Base-by-base conservation (phyloP, 2,797 vertebrate genomes). In the Rhabdomys pumilio region DNA sequence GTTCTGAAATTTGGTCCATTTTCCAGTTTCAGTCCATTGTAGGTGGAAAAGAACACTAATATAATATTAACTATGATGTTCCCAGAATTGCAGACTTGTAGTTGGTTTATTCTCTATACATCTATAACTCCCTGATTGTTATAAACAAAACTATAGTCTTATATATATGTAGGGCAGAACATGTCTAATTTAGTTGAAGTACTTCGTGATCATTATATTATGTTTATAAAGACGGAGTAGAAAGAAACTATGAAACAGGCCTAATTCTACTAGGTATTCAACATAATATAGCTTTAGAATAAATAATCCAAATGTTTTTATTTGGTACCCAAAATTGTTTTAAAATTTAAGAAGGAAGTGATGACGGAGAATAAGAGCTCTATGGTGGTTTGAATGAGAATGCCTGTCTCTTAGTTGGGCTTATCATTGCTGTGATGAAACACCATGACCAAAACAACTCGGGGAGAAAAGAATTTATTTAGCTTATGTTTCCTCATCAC, bases 91-190 rank as follows among this genome's bases (percentile, higher is more conserved):
- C 61, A 2, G 7, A 9, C 44, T 61, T 63, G 79, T 29, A 59
- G 13, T 88, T 96, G 44, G 65, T 88, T 90, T 88, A 50, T 90
- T 95, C 53, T 55, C 5, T 86, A 76, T 50, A 73, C 67, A 82
- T 89, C 57, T 61, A 31, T 88, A 15, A 55, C 61, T 59, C 83
- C 38, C 79, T 83, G 69, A 77, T 73, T 95, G 81, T 61, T 91
- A 47, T 79, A 57, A 77, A 47, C 55, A 84, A 94, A 81, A 77
- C 82, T 82, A 26, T 89, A 86, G 82, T 86, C 86, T 89, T 34
- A 13, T 69, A 72, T 85, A 8, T 79, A 67, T 20, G 2, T 73
- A 55, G 5, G 59, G 11, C 12, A 91, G 61, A 85, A 77, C 13
- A 53, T 38, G 3, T 77, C 17, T 59, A 61, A 53, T 53, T 83